Percentiles rank a stretch among this genome's conserved stretches.
phyloP scores from a whole-genome alignment of 2,113 vertebrate species.

The Montifringilla adamsi region DNA sequence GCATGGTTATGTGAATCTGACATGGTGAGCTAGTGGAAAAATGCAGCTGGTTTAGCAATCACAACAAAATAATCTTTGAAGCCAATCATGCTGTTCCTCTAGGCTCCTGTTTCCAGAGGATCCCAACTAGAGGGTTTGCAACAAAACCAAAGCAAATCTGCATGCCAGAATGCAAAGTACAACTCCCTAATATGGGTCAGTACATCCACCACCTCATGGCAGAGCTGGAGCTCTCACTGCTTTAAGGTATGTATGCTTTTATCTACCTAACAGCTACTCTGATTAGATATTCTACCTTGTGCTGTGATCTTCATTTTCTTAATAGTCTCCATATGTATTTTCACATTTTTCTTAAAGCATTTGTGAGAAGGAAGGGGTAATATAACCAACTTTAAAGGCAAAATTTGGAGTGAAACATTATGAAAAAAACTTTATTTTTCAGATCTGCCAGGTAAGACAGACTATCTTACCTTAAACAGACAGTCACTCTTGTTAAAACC shows the following conservation, averaged over 20 bases:
- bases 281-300: not conserved
- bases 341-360: not conserved
- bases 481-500: not conserved
- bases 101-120: not conserved
- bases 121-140: not conserved
- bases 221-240: not conserved
- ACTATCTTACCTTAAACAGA: not conserved
- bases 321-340: not conserved
- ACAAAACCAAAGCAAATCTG: not conserved
- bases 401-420: not conserved
- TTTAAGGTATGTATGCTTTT: not conserved
- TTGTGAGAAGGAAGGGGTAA: not conserved
- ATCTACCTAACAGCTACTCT: not conserved
- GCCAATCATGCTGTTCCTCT: not conserved
- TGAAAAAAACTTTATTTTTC: not conserved
- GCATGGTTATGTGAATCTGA: constrained; percentile 13
- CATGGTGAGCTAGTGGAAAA: constrained; percentile 12
- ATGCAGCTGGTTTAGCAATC: constrained; percentile 11
- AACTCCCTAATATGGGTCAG: not conserved
- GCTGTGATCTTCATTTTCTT: not conserved
- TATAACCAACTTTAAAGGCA: not conserved
- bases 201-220: not conserved
- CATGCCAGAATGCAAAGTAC: not conserved
- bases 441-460: not conserved
- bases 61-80: constrained; percentile 41